A percentile compares a stretch with the other conserved stretches of the same genome.
Conservation (phyloP, 1,140 invertebrate species). For the Tribolium castaneum region DNA sequence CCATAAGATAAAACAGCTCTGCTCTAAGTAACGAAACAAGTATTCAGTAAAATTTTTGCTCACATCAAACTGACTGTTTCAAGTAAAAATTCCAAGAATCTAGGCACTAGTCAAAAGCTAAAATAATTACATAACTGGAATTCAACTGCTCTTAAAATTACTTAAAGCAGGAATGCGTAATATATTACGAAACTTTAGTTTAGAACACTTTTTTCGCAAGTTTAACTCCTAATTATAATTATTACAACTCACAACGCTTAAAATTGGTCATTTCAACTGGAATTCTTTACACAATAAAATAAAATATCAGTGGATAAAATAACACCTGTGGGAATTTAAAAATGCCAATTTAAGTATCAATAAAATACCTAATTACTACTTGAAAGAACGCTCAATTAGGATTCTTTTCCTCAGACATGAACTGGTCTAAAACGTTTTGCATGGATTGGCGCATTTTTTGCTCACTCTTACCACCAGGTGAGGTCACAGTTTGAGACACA, state of each 20-base stretch:
- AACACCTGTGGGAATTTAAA: conserved; percentile 29
- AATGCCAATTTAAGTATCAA: conserved; percentile 36
- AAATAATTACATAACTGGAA: conserved; percentile 40
- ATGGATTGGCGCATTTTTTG: conserved; percentile 67
- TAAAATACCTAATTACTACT: conserved; percentile 26
- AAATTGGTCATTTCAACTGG: conserved; percentile 35
- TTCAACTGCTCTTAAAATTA: conserved; percentile 34
- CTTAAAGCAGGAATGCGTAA: conserved; percentile 40
- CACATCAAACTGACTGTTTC: conserved; percentile 40
- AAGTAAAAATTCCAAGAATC: conserved; percentile 47
- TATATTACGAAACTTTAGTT: conserved; percentile 36
- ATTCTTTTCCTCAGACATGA: conserved; percentile 67
- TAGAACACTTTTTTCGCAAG: conserved; percentile 29
- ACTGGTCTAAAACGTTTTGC: conserved; percentile 69
- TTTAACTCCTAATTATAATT: conserved; percentile 23
- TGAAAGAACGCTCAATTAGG: conserved; percentile 44
- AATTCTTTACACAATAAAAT: conserved; percentile 39
- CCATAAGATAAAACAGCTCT: conserved; percentile 34
- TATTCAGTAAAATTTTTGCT: conserved; percentile 35
- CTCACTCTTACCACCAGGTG: conserved; percentile 55
- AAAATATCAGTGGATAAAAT: conserved; percentile 8
- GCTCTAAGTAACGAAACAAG: conserved; percentile 26
- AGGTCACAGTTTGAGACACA: conserved; percentile 61
- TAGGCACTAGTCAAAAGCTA: conserved; percentile 49
- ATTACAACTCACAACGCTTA: conserved; percentile 16